Evolutionary conservation across 2,797 vertebrate species (phyloP), one percentile per base, ranked within the genome.

Genomic region (Nyctibius grandis): DNA sequence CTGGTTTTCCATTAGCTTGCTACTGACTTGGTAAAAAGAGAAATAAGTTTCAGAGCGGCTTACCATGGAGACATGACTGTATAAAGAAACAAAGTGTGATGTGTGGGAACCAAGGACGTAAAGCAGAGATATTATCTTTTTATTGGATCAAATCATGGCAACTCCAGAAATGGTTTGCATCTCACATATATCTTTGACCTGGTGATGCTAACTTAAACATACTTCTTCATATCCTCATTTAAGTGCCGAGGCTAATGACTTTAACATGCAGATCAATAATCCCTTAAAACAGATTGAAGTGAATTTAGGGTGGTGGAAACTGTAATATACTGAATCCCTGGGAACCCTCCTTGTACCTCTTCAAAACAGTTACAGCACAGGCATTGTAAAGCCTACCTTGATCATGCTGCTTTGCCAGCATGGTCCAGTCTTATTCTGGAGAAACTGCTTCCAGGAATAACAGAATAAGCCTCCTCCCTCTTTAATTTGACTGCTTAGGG

Each of bases 221-320:
- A 68, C 9, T 42, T 67, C 44, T 60, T 85, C 45, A 51, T 31
- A 59, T 33, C 65, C 65, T 70, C 61, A n/a, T n/a, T 65, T 91
- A 93, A 95, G 61, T 63, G 44, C 73, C 67, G 59, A 69, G n/a
- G 67, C 17, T 95, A 95, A 95, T 90, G 73, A 60, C 44, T 94
- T 94, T 8, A 88, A 36, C 76, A 82, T 63, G 61, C 44, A 19
- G 60, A 94, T 95, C 89, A 64, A 96, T 94, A 95, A 89, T 45
- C 33, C 13, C n/a, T 79, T 59, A 59, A 86, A 95, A 86, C 42
- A 89, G 9, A 85, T 12, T 70, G n/a, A 42, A 88, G 29, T 57
- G 18, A 87, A 57, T 69, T 81, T 76, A 82, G 64, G 34, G 45
- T 17, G 87, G 42, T 31, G 53, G 23, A 85, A 76, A 69, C 16